These are phyloP conservation scores for Turdus rufiventris DNA, from an alignment of 2,113 vertebrate species.

Conservation along the genomic window DNA sequence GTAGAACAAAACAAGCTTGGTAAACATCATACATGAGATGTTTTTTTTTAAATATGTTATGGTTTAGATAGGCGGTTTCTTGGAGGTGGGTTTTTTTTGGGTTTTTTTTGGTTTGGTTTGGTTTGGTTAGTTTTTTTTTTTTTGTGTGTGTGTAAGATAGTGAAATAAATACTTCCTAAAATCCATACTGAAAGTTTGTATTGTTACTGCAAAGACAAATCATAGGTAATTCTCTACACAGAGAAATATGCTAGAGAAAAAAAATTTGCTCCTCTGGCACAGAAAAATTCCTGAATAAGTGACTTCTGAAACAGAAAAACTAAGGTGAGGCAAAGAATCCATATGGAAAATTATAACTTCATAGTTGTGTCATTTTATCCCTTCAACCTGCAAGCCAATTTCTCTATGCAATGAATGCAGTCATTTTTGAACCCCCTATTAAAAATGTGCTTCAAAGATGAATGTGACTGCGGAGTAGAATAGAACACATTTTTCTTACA, in stretches of 20 bases:
- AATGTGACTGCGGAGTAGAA: not conserved
- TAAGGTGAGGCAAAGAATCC: not conserved
- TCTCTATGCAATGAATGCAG: not conserved
- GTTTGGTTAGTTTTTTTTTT: no score
- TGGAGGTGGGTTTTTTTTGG: not conserved
- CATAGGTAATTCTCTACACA: not conserved
- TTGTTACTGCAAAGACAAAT: not conserved
- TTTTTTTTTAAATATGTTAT: not conserved
- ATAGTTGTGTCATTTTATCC: not conserved
- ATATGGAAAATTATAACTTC: not conserved
- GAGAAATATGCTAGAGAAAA: not conserved
- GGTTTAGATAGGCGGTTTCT: not conserved
- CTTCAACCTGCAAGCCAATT: not conserved
- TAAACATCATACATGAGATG: not conserved
- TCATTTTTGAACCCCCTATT: not conserved
- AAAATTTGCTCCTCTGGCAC: not conserved
- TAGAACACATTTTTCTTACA: not conserved
- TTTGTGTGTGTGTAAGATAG: not conserved
- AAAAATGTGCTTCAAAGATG: not conserved
- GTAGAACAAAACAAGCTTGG: not conserved
- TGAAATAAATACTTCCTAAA: not conserved
- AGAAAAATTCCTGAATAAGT: not conserved
- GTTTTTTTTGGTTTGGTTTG: no score
- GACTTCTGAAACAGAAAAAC: not conserved
- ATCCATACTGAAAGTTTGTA: not conserved